Evolutionary conservation across 2,797 vertebrate genomes (phyloP), one percentile per base, ranked within the genome.

Genomic region (Gymnopithys bicolor): DNA sequence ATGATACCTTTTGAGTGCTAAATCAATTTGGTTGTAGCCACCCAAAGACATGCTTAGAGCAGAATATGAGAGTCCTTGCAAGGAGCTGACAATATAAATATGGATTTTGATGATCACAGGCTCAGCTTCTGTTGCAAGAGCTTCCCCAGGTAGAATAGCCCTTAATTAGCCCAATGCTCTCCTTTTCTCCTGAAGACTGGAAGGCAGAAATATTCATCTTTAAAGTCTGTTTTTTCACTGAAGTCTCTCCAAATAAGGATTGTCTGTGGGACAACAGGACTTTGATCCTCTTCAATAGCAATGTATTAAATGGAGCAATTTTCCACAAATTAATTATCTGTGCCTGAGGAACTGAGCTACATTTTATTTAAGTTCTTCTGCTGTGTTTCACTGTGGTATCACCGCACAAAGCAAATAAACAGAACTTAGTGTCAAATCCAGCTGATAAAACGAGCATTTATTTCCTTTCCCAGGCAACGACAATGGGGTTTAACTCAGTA

Each of bases 341-440:
- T 60, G 83, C 87, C 59, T 46, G 49, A 67, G 80, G 80, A 78
- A 8, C 30, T 3, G 46, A 87, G 27, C 32, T 71, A 45, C 46
- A 7, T 81, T 86, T 88, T 90, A 52, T 79, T 92, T 51, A 51
- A 7, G 53, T 74, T 70, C 53, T 58, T 76, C 28, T 64, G 17
- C 48, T 39, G 37, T n/a, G 75, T 89, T 84, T 83, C 33, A 0
- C 82, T n/a, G 55, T 32, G 27, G 68, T 89, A 70, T 68, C 53
- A 8, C 81, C 19, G 63, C 74, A 84, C 63, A 94, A 81, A 91
- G 77, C 89, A 96, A 95, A 95, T 91, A 95, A 96, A 95, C 55
- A 96, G 59, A 84, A 53, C 48, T 96, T 84, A 79, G 77, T 76
- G 91, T 96, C 93, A 96, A 93, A 93, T 87, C 48, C 46, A 82